Evolutionary conservation across 2,797 vertebrate genomes (phyloP), one percentile per base, ranked within the genome.

Genomic region (Enteromius afrohamiltoni): DNA sequence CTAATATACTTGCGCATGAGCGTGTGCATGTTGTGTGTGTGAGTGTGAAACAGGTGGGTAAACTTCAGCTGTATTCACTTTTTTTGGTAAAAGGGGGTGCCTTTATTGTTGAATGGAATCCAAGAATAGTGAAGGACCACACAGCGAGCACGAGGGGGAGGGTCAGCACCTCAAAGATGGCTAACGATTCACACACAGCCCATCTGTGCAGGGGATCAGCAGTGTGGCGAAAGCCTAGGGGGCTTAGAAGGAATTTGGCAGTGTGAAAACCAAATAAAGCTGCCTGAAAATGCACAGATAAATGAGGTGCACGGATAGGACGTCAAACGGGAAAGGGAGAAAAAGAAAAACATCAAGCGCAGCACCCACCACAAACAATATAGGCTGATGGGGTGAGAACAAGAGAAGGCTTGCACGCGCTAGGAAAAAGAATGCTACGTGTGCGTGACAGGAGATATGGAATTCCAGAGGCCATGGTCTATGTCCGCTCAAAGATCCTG

Each of bases 121-220:
- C 95, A 96, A 96, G 96, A 97, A 96, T 96, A 96, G 96, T 96
- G 95, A 95, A 94, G 94, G 97, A 97, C 97, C 97, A 98, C 97
- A 97, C 97, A 97, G 92, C 95, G 94, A 96, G 97, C 90, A 23
- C 83, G 90, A 92, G 85, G 88, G 93, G 94, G 93, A 92, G 93
- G 94, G 94, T 90, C 91, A 91, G 92, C 87, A 93, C 94, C 95
- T 96, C 95, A 96, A 96, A 96, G 96, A 97, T 96, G 95, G 95
- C 96, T 96, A 96, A 97, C 96, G 94, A 96, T 96, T 96, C 87
- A 88, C 95, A 95, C 95, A 95, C 93, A 96, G 95, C 95, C 97
- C 97, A 97, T 98, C 97, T 97, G 97, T 96, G 97, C 94, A 91
- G 91, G 94, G 95, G 95, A 95, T 95, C 94, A 95, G 93, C 92